Base-by-base conservation (phyloP, 2,888 invertebrate genomes). In the Cryptus armator region DNA sequence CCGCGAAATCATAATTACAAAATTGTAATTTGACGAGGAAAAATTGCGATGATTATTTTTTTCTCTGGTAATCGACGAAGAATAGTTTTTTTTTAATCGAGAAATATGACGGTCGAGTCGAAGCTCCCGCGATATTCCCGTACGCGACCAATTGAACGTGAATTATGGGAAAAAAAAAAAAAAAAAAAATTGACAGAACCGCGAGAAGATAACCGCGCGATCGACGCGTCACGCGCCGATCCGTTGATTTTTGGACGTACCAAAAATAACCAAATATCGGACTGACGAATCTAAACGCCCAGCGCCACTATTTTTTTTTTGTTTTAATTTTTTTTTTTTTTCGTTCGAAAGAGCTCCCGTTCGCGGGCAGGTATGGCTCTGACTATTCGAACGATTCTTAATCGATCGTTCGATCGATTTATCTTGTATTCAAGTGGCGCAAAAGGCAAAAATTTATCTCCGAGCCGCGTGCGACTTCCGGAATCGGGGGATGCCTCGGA, bases 231-330 rank as follows among this genome's bases (percentile, higher is more conserved):
- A 29, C 66, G 59, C 81, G 84, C 82, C 76, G 85, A 71, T 66
- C 48, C 76, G 82, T 82, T 59, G 71, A 81, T 85, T 85, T 82
- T 85, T 82, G 76, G 85, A 82, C 79, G 16, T 72, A 80, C 82
- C 85, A 85, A 85, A 85, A 83, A 76, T 81, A 87, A 90, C 88
- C 87, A 87, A 90, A 87, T 89, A 90, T 89, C 89, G 89, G 89
- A 91, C 87, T 90, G 89, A 89, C 89, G 81, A 88, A 86, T 78
- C 53, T 77, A 78, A 66, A 71, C 74, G 77, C 59, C 81, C 53
- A 56, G 77, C 75, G 74, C 66, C 59, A 81, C 62, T 43, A 56
- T 70, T 59, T 77, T 81, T 68, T 19, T 74, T 76, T 81, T 51
- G 79, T 24, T 74, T 24, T 68, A 70, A 64, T 37, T 68, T 48